Conservation (phyloP, 2,888 invertebrate genomes). For the Oeneis ivallda region DNA sequence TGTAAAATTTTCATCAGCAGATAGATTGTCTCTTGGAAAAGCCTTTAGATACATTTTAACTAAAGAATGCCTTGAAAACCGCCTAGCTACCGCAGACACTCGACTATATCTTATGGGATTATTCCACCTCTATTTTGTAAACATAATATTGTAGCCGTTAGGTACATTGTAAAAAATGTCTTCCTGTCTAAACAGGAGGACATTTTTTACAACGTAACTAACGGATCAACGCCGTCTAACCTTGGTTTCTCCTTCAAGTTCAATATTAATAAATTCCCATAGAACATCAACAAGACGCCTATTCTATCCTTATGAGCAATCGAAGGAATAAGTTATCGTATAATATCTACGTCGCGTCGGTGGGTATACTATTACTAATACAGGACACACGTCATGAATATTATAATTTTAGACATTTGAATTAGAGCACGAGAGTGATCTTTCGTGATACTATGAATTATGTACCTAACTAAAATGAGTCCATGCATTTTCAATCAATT, state of each 20-base stretch:
- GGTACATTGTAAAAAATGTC: too few species aligned
- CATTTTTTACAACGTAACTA: background rate
- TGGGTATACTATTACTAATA: background rate
- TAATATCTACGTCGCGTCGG: background rate
- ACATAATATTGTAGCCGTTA: background rate
- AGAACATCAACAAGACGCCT: background rate
- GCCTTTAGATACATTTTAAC: too few species aligned
- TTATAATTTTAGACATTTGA: background rate
- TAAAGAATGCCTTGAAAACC: too few species aligned
- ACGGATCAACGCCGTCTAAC: background rate
- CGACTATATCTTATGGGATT: too few species aligned
- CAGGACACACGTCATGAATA: background rate
- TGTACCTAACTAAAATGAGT: conserved; percentile 11
- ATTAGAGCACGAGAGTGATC: background rate
- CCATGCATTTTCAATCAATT: conserved; percentile 14
- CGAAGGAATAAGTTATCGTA: background rate
- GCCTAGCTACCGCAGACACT: too few species aligned
- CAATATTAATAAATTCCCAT: conserved; percentile 5
- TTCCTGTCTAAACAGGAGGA: too few species aligned
- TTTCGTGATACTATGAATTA: background rate
- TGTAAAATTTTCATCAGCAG: background rate
- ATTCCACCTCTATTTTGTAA: background rate
- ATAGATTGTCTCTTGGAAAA: background rate
- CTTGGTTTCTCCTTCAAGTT: background rate
- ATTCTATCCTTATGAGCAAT: background rate